Conservation (phyloP, 1,140 invertebrate species). For the Manduca sexta region DNA sequence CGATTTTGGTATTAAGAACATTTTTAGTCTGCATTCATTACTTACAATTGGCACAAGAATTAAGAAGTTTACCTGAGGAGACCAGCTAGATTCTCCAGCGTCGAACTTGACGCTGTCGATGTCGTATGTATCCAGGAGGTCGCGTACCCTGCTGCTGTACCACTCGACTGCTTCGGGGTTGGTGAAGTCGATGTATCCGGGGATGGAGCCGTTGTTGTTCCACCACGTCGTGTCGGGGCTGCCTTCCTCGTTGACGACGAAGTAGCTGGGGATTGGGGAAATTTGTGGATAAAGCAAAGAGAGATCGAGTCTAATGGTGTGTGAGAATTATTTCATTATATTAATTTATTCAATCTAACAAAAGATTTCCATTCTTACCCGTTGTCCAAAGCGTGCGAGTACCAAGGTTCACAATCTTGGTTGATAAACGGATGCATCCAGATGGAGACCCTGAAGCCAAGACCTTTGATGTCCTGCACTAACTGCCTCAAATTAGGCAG, state of each 20-base stretch:
- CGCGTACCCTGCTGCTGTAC: slow-evolving; percentile 79
- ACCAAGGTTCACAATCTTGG: slow-evolving; percentile 79
- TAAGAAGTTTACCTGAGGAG: slow-evolving; percentile 60
- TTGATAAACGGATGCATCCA: slow-evolving; percentile 96
- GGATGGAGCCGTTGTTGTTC: slow-evolving; percentile 80
- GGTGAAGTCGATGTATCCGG: slow-evolving; percentile 85
- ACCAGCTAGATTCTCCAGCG: slow-evolving; percentile 85
- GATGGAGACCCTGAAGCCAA: slow-evolving; percentile 83
- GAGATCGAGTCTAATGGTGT: too few species aligned
- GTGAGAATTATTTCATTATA: neutral
- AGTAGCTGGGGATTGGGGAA: slow-evolving; percentile 58
- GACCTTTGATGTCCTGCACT: slow-evolving; percentile 75
- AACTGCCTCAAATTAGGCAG: slow-evolving; percentile 81
- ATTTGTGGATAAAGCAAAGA: too few species aligned
- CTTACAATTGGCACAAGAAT: too few species aligned
- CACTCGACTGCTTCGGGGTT: slow-evolving; percentile 82
- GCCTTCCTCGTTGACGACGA: slow-evolving; percentile 78
- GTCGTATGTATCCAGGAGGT: slow-evolving; percentile 76
- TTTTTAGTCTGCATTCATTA: too few species aligned
- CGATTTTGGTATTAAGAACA: too few species aligned
- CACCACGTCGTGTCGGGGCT: slow-evolving; percentile 84
- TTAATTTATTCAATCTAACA: neutral
- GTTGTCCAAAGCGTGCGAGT: slow-evolving; percentile 71
- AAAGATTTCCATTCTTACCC: slow-evolving; percentile 41
- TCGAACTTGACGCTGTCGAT: slow-evolving; percentile 96